Base-by-base conservation (phyloP, 2,113 vertebrate genomes). In the Antennarius striatus region DNA sequence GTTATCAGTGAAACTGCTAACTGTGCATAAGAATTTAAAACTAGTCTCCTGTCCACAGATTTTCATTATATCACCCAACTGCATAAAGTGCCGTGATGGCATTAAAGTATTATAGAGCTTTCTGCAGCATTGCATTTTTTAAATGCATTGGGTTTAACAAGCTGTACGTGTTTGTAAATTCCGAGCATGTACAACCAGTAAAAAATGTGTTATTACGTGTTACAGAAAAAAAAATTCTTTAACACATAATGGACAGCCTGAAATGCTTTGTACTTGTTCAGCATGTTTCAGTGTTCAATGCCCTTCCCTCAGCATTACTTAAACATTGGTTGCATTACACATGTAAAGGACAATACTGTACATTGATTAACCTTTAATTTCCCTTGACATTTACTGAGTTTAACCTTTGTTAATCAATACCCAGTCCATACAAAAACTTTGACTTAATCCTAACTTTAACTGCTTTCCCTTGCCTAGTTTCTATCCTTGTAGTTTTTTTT, bases 291-390 rank as follows among this genome's bases (percentile, higher is more conserved):
- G 9, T 57, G 1, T 66, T 55, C 4, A 59, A 22, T 22, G 22
- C 22, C 22, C 56, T 30, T 48, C 62, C 36, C n/a, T 47, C 10
- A 8, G 3, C 22, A 56, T 16, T 7, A 54, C 14, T 45, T 43
- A 60, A 22, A 22, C 39, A 63, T 2, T 0, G 29, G 45, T 43
- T 65, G 43, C 30, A 36, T n/a, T 47, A 7, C 50, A 47, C 61
- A 52, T 0, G 16, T 51, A 64, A 70, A 63, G 62, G 66, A 71
- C 62, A 68, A 22, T 47, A 40, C 39, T 40, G 52, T 17, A 77
- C 22, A 22, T 84, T 6, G 51, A 80, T 71, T 77, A 54, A 67
- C 71, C 59, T 74, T 80, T 64, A 71, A 22, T 77, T 80, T 77
- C 63, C 70, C 63, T 42, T 7, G 46, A 60, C 36, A n/a, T 43